phyloP scores from a whole-genome alignment of 92 coral and sea anemone species.

The Muricea muricata region DNA sequence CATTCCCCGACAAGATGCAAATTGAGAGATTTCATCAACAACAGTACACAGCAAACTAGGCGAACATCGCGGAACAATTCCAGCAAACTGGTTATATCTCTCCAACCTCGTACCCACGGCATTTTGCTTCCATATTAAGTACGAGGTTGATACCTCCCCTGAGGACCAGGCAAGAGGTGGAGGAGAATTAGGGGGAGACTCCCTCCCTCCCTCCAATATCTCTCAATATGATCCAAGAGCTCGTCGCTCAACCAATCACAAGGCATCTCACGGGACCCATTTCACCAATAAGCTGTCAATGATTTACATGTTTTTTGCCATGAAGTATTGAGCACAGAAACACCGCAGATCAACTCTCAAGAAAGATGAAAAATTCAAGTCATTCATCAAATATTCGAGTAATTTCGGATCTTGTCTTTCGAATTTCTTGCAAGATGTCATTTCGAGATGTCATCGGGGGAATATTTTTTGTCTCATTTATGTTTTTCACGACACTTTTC shows the following conservation, averaged over 20 bases:
- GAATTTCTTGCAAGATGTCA: constrained; percentile 55
- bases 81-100: too few relatives aligned
- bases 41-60: too few relatives aligned
- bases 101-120: too few relatives aligned
- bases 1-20: too few relatives aligned
- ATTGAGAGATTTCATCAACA: too few relatives aligned
- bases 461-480: constrained; percentile 55
- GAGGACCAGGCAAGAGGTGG: too few relatives aligned
- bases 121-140: too few relatives aligned
- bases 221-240: background rate
- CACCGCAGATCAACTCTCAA: background rate
- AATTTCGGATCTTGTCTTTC: background rate
- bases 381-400: background rate
- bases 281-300: background rate
- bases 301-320: background rate
- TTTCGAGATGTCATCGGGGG: constrained; percentile 78
- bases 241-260: background rate
- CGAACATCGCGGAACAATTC: too few relatives aligned
- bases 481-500: constrained; percentile 73
- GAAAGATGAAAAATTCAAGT: background rate
- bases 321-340: background rate
- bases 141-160: too few relatives aligned
- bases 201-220: too few relatives aligned
- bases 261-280: background rate
- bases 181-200: too few relatives aligned